Evolutionary conservation across 23 tunicate genomes (phyloP).

Genomic region (Styela clava): DNA sequence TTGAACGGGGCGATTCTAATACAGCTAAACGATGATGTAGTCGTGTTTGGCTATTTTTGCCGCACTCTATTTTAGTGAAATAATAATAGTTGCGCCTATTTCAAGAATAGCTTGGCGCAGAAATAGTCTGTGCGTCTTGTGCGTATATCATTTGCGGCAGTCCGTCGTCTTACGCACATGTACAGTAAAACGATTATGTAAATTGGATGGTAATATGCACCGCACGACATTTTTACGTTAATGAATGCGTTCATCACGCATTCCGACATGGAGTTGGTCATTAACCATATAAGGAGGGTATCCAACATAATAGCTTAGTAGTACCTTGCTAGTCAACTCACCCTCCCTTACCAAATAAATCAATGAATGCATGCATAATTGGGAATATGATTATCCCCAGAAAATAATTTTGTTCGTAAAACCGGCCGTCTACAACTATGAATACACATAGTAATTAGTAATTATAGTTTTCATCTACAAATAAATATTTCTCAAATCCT

Average conservation of each 20-base stretch:
- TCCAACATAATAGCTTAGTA: not conserved
- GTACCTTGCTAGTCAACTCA: too few species aligned
- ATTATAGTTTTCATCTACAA: too few species aligned
- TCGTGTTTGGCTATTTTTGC: not conserved
- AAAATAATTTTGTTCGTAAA: too few species aligned
- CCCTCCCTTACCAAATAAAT: too few species aligned
- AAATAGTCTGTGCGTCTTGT: not conserved
- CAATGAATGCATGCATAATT: too few species aligned
- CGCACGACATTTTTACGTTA: not conserved
- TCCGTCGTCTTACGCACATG: not conserved
- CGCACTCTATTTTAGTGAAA: not conserved
- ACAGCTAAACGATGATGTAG: too few species aligned
- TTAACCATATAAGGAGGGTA: not conserved
- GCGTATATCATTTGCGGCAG: not conserved
- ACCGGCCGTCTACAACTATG: too few species aligned
- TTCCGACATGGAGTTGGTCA: not conserved
- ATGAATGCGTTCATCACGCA: not conserved
- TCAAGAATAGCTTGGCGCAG: not conserved
- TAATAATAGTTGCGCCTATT: not conserved
- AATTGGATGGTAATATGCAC: not conserved
- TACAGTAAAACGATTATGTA: not conserved
- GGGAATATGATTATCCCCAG: too few species aligned
- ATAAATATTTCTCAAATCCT: too few species aligned
- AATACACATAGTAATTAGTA: too few species aligned
- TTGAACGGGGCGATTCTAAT: too few species aligned